These are phyloP conservation scores for Xenus cinereus DNA, from an alignment of 2,113 vertebrate genomes.

Conservation along the genomic window DNA sequence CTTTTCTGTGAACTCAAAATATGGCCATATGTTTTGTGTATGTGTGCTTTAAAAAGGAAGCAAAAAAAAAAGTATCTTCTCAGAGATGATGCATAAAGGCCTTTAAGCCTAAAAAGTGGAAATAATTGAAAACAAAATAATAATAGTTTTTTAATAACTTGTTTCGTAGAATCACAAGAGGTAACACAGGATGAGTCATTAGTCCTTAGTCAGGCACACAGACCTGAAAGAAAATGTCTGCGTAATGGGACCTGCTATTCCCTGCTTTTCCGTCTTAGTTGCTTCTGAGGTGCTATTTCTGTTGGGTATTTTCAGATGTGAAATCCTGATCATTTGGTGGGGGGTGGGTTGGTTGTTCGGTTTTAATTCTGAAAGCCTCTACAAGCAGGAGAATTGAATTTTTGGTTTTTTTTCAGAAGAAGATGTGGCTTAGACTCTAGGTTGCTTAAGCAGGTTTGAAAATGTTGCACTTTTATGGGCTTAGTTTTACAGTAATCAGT, in stretches of 20 bases:
- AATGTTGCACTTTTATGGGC: not conserved
- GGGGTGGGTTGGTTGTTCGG: not conserved
- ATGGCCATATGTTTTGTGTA: not conserved
- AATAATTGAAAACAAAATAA: not conserved
- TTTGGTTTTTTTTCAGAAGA: not conserved
- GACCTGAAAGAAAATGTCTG: not conserved
- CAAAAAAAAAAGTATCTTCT: not conserved
- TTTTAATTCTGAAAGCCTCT: not conserved
- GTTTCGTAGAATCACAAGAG: not conserved
- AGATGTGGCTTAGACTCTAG: not conserved
- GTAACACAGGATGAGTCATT: not conserved
- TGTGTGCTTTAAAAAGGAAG: not conserved
- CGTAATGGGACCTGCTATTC: rapidly evolving
- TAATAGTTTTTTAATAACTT: not conserved
- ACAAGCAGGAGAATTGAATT: not conserved
- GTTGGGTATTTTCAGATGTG: not conserved
- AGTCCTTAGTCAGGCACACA: not conserved
- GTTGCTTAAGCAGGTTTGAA: not conserved
- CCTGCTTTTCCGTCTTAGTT: not conserved
- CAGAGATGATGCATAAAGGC: not conserved
- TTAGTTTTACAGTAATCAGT: not conserved
- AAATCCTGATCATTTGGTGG: not conserved
- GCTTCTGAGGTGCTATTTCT: not conserved
- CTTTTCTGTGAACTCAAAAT: not conserved
- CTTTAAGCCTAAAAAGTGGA: not conserved